A percentile compares a stretch with the other conserved stretches of the same genome.
Evolutionary conservation across 2,797 vertebrate genomes (phyloP).

Genomic region (Adelosebastes latens): DNA sequence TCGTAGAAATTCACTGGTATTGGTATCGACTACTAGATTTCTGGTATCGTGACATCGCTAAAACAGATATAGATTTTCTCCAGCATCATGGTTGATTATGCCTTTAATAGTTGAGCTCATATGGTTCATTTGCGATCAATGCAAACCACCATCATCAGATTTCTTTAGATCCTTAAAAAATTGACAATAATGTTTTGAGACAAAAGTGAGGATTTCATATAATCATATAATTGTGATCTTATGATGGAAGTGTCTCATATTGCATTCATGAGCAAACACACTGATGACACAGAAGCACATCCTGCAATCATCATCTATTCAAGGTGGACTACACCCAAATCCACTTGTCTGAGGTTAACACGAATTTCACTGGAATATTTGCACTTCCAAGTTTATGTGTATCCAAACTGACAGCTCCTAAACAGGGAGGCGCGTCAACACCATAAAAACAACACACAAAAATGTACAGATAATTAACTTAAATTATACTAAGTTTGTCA

Average conservation of each 20-base stretch:
- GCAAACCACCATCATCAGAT: background rate
- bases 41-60: too few relatives aligned
- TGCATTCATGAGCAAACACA: background rate
- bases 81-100: too few relatives aligned
- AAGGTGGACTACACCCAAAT: constrained; percentile 53
- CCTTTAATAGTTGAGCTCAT: background rate
- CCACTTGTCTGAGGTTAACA: background rate
- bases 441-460: background rate
- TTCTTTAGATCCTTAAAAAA: background rate
- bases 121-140: background rate
- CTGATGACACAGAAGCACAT: constrained; percentile 2
- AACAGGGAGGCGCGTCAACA: background rate
- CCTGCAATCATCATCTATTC: background rate
- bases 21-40: too few relatives aligned
- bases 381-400: background rate
- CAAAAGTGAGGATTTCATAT: background rate
- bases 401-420: background rate
- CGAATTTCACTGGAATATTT: constrained; percentile 20
- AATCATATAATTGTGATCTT: background rate
- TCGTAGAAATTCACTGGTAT: too few relatives aligned
- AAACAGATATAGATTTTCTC: too few relatives aligned
- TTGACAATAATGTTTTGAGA: background rate
- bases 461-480: background rate
- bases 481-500: background rate
- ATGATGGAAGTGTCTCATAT: background rate